Conservation (phyloP, 2,888 invertebrate genomes). For the Geotrupes spiniger region DNA sequence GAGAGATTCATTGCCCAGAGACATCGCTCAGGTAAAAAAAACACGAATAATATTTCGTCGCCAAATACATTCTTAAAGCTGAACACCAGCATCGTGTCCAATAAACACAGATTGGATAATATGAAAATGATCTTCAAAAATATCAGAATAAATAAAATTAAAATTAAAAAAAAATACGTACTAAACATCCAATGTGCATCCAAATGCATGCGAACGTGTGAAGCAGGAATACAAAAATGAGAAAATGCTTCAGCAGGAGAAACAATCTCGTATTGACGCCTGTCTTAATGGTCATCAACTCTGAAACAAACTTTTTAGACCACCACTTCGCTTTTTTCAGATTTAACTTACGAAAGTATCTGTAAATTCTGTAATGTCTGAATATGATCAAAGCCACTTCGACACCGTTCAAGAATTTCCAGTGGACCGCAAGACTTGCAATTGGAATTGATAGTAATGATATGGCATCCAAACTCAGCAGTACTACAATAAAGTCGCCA, state of each 20-base stretch:
- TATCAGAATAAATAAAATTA: background rate
- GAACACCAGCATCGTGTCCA: too few relatives aligned
- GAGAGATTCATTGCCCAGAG: too few relatives aligned
- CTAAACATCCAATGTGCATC: conserved; percentile 19
- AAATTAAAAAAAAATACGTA: too few relatives aligned
- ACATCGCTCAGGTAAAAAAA: too few relatives aligned
- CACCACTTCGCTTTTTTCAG: background rate
- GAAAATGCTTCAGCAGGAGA: conserved; percentile 19
- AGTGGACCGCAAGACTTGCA: background rate
- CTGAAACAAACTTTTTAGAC: too few relatives aligned
- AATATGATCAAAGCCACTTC: conserved; percentile 15
- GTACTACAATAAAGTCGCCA: too few relatives aligned
- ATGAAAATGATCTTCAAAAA: too few relatives aligned
- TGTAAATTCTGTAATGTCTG: conserved; percentile 22
- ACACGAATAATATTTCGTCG: too few relatives aligned
- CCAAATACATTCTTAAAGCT: too few relatives aligned
- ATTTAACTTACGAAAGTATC: conserved; percentile 21
- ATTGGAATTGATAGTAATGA: conserved; percentile 10
- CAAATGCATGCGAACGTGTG: conserved; percentile 25
- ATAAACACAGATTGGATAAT: too few relatives aligned
- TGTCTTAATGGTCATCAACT: conserved; percentile 17
- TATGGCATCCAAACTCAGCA: conserved; percentile 19
- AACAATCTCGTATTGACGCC: conserved; percentile 18
- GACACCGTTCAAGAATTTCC: too few relatives aligned
- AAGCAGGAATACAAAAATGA: conserved; percentile 20